Base-by-base conservation (phyloP, 2,888 invertebrate genomes). In the Nycteola revayana region DNA sequence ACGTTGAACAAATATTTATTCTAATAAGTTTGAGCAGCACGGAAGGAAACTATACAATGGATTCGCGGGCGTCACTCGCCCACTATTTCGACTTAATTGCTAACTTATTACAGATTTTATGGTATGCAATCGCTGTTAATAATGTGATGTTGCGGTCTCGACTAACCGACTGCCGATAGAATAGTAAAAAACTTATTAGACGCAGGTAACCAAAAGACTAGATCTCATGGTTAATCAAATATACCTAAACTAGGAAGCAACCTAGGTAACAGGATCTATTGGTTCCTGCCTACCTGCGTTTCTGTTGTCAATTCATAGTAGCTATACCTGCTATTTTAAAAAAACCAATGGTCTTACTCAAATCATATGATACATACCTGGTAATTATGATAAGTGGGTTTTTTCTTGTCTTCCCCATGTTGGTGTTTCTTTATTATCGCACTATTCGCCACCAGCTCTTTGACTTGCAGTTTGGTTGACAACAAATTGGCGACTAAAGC, bases 401-500 rank as follows among this genome's bases (percentile, higher is more conserved):
- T 83, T 36, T 77, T 76, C 36, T 75, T 74, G 1, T 73, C 75
- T 2, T 64, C 62, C 0, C 59, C 50, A 30, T 71, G 67, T 17
- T 75, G 71, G 29, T 79, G 75, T 32, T 74, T 78, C 45, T 75
- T 74, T 14, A 76, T 37, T 3, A 62, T 48, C 27, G 74, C 30
- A 9, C 73, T 71, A 22, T 69, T 63, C 1, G 62, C 64, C 4
- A 83, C 18, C 5, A 87, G 36, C 17, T 86, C 83, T 32, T 88
- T 86, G 2, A 88, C 45, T 45, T 79, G 79, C 1, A 86, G 44
- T 41, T 85, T 86, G 0, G 86, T 84, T 0, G 73, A 48, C 11
- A 85, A 51, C 30, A 88, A 58, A 41, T 82, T 84, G 0, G 84
- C 85, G 0, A 73, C 76, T 23, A 88, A 49, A 1, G 86, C 84